phyloP scores from a whole-genome alignment of 2,797 vertebrate genomes.

The Pithecia hirsuta region DNA sequence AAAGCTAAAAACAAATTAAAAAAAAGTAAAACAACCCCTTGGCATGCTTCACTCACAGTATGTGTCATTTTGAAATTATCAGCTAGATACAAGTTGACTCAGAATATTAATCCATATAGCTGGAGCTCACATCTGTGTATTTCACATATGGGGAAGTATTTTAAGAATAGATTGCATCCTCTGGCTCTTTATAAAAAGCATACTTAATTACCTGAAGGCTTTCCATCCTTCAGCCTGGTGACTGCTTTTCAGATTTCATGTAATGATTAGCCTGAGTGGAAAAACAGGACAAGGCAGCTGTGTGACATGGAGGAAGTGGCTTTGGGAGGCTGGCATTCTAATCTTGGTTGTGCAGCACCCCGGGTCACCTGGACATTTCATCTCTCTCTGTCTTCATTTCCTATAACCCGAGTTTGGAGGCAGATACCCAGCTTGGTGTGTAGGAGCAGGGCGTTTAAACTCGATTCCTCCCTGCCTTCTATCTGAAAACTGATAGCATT shows the following conservation, averaged over 20 bases:
- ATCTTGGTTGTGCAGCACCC: neutral
- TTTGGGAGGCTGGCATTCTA: neutral
- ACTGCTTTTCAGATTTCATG: neutral
- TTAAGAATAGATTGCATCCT: neutral
- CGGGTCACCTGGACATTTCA: neutral
- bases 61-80: neutral
- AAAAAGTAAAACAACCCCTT: neutral
- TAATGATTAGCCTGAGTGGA: neutral
- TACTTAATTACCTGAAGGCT: neutral
- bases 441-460: neutral
- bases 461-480: neutral
- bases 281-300: conserved; percentile 48
- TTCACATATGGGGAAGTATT: neutral
- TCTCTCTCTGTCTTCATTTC: neutral
- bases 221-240: conserved; percentile 11
- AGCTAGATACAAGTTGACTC: neutral
- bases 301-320: neutral
- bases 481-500: neutral
- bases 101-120: neutral
- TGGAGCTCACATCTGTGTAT: neutral
- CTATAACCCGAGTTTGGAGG: neutral
- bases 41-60: neutral
- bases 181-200: neutral
- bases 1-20: neutral
- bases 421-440: neutral